Evolutionary conservation across 2,888 invertebrate species (phyloP).

Genomic region (Amphimallon solstitiale): DNA sequence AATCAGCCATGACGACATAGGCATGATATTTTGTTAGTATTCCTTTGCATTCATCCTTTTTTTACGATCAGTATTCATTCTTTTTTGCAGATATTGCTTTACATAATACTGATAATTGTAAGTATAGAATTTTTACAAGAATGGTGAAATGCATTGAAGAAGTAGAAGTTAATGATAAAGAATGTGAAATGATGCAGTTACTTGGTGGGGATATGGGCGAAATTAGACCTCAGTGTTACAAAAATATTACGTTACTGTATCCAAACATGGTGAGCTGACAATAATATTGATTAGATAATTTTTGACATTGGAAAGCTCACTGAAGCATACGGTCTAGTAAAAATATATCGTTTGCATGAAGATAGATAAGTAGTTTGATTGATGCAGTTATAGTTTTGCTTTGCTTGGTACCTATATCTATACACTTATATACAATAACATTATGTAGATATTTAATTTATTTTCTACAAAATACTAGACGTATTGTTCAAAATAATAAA

Average conservation of each 20-base stretch:
- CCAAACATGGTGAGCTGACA: conserved; percentile 57
- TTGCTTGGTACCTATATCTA: too few species aligned
- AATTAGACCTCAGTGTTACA: conserved; percentile 50
- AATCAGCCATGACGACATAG: conserved; percentile 51
- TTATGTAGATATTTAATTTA: too few species aligned
- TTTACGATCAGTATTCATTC: background rate
- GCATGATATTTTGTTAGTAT: conserved; percentile 55
- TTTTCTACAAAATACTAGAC: too few species aligned
- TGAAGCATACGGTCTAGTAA: too few species aligned
- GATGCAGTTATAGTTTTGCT: too few species aligned
- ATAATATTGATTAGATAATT: too few species aligned
- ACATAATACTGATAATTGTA: conserved; percentile 45
- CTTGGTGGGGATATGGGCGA: conserved; percentile 60
- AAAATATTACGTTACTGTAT: conserved; percentile 59
- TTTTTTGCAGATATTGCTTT: conserved; percentile 47
- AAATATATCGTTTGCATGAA: too few species aligned
- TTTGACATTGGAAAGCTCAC: too few species aligned
- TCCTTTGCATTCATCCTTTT: background rate
- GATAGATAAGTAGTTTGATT: too few species aligned
- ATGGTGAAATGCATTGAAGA: conserved; percentile 58
- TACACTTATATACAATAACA: too few species aligned
- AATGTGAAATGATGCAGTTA: conserved; percentile 56
- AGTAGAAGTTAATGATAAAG: conserved; percentile 50
- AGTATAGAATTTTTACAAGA: conserved; percentile 51
- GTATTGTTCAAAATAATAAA: too few species aligned